These are phyloP conservation scores for Panzeria rudis DNA, from an alignment of 2,888 invertebrate genomes.

Conservation along the genomic window DNA sequence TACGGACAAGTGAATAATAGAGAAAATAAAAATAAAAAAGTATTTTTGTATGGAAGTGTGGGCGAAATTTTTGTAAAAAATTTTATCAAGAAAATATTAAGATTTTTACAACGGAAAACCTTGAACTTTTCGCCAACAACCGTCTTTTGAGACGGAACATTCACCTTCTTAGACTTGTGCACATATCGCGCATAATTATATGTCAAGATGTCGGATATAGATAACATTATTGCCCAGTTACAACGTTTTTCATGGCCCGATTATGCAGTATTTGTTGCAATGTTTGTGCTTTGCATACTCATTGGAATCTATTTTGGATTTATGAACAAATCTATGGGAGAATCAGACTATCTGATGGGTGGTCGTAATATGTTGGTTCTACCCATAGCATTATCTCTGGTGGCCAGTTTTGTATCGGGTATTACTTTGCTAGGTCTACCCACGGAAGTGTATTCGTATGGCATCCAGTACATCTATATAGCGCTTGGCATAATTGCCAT, in stretches of 20 bases:
- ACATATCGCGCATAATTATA: constrained; percentile 4
- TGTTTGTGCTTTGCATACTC: constrained; percentile 89
- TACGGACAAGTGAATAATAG: constrained; percentile 36
- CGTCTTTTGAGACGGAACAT: constrained; percentile 33
- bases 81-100: not conserved
- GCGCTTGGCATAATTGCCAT: constrained; percentile 87
- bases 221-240: constrained; percentile 80
- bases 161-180: not conserved
- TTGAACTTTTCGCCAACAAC: constrained; percentile 1
- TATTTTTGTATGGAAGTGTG: not conserved
- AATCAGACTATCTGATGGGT: constrained; percentile 91
- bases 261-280: constrained; percentile 84
- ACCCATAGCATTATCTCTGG: constrained; percentile 91
- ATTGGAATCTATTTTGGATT: constrained; percentile 93
- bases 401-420: constrained; percentile 92
- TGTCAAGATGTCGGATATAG: constrained; percentile 80
- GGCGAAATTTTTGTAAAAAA: constrained; percentile 7
- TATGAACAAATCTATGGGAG: constrained; percentile 86
- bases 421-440: constrained; percentile 91
- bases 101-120: constrained; percentile 30
- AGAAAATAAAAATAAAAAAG: not conserved
- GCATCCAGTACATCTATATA: constrained; percentile 90
- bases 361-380: constrained; percentile 90
- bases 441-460: constrained; percentile 92
- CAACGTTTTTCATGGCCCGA: constrained; percentile 83